Percentiles rank a stretch among this genome's conserved stretches.
Evolutionary conservation across 92 coral and sea anemone genomes (phyloP).

Genomic region (Zoanthus sansibaricus): DNA sequence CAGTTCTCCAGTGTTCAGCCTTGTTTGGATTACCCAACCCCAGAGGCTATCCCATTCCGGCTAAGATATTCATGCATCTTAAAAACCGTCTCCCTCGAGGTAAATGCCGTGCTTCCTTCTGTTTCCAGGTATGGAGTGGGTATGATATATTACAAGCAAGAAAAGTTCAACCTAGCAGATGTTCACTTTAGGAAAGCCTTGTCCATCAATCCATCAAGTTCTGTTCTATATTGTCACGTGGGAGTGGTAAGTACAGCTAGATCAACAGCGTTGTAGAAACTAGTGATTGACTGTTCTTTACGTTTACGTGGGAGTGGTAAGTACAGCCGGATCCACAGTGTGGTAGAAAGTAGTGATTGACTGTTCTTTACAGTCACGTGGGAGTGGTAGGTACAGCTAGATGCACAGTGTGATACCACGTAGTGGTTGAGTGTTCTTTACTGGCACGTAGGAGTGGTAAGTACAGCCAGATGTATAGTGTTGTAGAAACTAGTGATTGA

Average conservation of each 20-base stretch:
- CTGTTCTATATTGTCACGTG: constrained; percentile 93
- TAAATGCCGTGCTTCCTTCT: neutral
- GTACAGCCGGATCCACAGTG: constrained; percentile 10
- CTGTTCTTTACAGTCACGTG: constrained; percentile 92
- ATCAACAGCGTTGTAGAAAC: neutral
- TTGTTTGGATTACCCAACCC: no score
- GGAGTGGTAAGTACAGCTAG: constrained; percentile 90
- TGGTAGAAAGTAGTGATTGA: no score
- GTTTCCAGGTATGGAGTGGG: constrained; percentile 95
- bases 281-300: constrained; percentile 70
- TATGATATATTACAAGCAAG: constrained; percentile 98
- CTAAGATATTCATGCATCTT: no score
- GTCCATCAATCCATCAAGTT: constrained; percentile 96
- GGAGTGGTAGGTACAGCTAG: constrained; percentile 87
- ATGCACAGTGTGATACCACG: neutral
- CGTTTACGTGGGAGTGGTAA: constrained; percentile 97
- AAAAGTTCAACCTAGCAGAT: constrained; percentile 96
- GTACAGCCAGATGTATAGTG: constrained; percentile 22
- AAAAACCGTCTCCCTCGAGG: no score
- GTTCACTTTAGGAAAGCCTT: constrained; percentile 97
- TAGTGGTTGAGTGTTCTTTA: constrained; percentile 69
- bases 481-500: neutral
- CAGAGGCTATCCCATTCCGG: no score
- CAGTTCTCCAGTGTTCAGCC: no score
- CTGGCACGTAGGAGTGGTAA: constrained; percentile 98